Base-by-base conservation (phyloP, 92 coral and sea anemone genomes). In the Heteractis magnifica region DNA sequence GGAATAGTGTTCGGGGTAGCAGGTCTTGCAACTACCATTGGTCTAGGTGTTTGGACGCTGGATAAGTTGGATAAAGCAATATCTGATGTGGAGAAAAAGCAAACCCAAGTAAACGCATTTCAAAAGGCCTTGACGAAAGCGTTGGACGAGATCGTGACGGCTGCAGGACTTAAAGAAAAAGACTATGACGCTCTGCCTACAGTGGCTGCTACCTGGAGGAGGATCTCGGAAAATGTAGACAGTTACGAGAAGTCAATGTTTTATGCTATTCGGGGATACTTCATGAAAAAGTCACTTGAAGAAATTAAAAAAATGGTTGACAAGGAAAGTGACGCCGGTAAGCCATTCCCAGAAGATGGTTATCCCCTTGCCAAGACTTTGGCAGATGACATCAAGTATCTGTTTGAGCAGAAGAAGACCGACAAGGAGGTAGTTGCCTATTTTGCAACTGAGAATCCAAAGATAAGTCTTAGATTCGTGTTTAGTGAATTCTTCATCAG, bases 1-100 rank as follows among this genome's bases (percentile, higher is more conserved):
- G 86, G 78, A 15, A 65, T 83, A 26, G 92, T 90, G 83, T 90
- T 90, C 21, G 92, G 92, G 12, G 78, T 86, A 21, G 92, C 85
- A 75, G 90, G 87, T 11, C 88, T 90, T 53, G 90, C 87, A 15
- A 72, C 90, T n/a, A 86, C 92, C 26, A 82, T 90, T 14, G 88
- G 90, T 15, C 51, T 90, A 59, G 92, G 90, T 56, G 81, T 78
- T 50, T 90, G 90, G 92, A 82, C 87, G 18, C 23, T 86, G 59
- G 88, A 82, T 0, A 82, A 90, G 70, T 72, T 89, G 74, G 15
- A 89, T 78, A 62, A 82, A 52, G 92, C 92, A 26, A 71, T 89
- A 23, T 8, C 58, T 68, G 87, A 86, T 15, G 87, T 89, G 56
- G 90, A 86, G 82, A 23, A 55, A 44, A 89, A 86, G 82, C 92